Base-by-base conservation (phyloP, 2,797 vertebrate species). In the Hoplostethus atlanticus region DNA sequence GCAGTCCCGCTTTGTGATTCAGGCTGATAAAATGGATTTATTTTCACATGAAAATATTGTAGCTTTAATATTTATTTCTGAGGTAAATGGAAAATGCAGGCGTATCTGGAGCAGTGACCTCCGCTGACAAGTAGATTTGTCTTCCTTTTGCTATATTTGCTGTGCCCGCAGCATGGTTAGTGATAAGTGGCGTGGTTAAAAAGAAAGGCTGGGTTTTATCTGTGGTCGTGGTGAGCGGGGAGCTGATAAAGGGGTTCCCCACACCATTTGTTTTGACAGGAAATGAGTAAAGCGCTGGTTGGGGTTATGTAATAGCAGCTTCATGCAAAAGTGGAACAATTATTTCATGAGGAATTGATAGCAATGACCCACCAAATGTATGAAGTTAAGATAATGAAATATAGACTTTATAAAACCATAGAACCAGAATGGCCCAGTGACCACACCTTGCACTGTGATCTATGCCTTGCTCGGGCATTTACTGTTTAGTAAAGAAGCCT, bases 1-100 rank as follows among this genome's bases (percentile, higher is more conserved):
- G 40, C 58, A 10, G 17, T 46, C 34, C n/a, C 15, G 48, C 51
- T 47, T 68, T 44, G 34, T 68, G 55, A 6, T 51, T 68, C 25
- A 48, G 42, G 30, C 65, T 47, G 54, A 71, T 9, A 67, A 76
- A 38, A 30, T 0, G 15, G 7, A 42, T 40, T 31, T 11, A 15
- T 52, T 48, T 25, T 25, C 25, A 51, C 34, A 8, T 28, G 17
- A 15, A n/a, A 28, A 13, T 46, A 13, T 30, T 36, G 31, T 40
- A 70, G 30, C 21, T 44, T 46, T 64, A 34, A 64, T n/a, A 52
- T 68, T 58, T 17, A 15, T 13, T 50, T 15, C 10, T 0, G 31
- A 50, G 44, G 65, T 25, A 54, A 44, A 53, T 57, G 42, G 30
- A 25, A 34, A 48, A 69, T 48, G 0, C 30, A 40, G 36, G 31